Conservation (phyloP, 2,113 vertebrate genomes). For the Rhynchomys soricoides region DNA sequence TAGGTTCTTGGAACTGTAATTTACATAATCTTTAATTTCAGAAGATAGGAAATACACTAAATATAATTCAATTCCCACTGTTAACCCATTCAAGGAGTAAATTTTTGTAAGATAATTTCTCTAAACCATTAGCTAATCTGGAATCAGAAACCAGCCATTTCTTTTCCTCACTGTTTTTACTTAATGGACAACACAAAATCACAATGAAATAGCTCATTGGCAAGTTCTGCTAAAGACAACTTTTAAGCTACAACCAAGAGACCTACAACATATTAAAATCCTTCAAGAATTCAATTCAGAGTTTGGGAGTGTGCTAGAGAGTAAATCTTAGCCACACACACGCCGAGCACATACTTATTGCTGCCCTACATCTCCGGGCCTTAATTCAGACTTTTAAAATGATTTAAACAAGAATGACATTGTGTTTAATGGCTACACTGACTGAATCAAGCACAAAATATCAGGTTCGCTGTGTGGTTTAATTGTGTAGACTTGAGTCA, state of each 20-base stretch:
- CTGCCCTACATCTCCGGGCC: too few relatives aligned
- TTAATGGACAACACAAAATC: background rate
- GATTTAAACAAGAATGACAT: background rate
- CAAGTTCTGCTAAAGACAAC: background rate
- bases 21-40: background rate
- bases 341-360: background rate
- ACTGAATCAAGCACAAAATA: slow-evolving; percentile 36
- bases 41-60: slow-evolving; percentile 14
- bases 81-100: background rate
- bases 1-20: background rate
- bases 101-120: background rate
- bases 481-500: slow-evolving; percentile 19
- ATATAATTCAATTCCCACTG: slow-evolving; percentile 10
- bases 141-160: slow-evolving; percentile 17
- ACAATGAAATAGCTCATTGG: background rate
- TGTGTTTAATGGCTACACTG: background rate
- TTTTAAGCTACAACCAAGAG: background rate
- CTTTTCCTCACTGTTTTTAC: background rate
- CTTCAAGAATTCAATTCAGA: slow-evolving; percentile 1
- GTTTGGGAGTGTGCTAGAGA: background rate
- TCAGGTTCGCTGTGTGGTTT: background rate
- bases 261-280: background rate
- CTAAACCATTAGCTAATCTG: slow-evolving; percentile 16
- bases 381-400: slow-evolving; percentile 4
- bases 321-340: background rate